phyloP scores from a whole-genome alignment of 2,113 vertebrate genomes.

The Eidolon helvum region DNA sequence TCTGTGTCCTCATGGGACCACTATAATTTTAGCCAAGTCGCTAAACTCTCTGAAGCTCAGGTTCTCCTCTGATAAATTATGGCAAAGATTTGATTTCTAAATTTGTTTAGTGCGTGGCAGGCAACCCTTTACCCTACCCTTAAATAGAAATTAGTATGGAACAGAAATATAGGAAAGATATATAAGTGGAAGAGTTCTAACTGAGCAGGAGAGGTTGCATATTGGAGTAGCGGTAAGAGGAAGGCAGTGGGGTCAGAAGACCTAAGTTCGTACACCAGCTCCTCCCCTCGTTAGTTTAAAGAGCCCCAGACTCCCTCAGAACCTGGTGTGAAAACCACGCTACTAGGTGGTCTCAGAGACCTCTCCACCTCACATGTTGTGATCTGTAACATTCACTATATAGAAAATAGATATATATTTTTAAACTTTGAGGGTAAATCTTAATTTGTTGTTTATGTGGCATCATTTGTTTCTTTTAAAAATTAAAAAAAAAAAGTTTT shows the following conservation, averaged over 20 bases:
- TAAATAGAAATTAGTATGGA: neutral
- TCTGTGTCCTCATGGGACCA: neutral
- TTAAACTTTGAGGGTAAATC: neutral
- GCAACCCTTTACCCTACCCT: neutral
- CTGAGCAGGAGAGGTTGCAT: neutral
- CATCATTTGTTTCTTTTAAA: neutral
- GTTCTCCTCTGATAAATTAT: neutral
- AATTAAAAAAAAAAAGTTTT: neutral
- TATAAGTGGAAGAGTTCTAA: neutral
- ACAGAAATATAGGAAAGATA: neutral
- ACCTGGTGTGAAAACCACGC: neutral
- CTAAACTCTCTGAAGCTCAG: neutral
- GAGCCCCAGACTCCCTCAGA: neutral
- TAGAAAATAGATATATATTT: neutral
- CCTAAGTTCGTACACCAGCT: neutral
- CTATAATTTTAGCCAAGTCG: neutral
- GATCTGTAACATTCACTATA: neutral
- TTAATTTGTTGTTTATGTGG: neutral
- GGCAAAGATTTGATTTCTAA: neutral
- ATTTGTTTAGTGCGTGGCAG: neutral
- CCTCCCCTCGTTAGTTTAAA: neutral
- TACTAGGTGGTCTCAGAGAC: neutral
- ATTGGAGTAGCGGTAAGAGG: neutral
- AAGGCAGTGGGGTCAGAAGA: neutral
- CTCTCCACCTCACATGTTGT: neutral